Percentiles rank a stretch among this genome's conserved stretches.
phyloP scores from a whole-genome alignment of 1,140 invertebrate genomes.

The Phortica variegata region DNA sequence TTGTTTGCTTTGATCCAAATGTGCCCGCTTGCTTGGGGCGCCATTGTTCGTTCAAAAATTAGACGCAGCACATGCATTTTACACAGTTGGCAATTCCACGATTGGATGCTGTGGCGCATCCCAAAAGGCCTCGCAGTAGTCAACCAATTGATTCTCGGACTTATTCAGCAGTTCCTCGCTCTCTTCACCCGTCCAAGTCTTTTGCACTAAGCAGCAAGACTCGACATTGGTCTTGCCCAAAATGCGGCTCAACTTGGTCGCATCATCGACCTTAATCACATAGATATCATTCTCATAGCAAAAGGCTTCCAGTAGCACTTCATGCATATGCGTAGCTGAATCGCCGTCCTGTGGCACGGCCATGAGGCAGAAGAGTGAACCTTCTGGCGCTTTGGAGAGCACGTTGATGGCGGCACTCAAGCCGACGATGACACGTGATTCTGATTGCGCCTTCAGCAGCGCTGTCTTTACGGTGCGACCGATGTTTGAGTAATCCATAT shows the following conservation, averaged over 20 bases:
- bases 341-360: conserved; percentile 64
- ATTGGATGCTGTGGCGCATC: conserved; percentile 59
- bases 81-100: conserved; percentile 62
- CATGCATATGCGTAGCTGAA: conserved; percentile 68
- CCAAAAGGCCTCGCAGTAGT: conserved; percentile 63
- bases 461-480: conserved; percentile 61
- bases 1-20: conserved; percentile 22
- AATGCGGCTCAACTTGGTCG: conserved; percentile 60
- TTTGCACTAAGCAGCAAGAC: conserved; percentile 61
- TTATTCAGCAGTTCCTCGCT: conserved; percentile 58
- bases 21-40: conserved; percentile 38
- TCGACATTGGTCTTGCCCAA: conserved; percentile 55
- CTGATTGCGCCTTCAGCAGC: conserved; percentile 61
- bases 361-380: conserved; percentile 66
- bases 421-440: conserved; percentile 64
- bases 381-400: conserved; percentile 62
- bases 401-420: conserved; percentile 64
- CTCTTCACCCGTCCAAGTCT: conserved; percentile 59
- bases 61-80: conserved; percentile 25
- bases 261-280: conserved; percentile 65
- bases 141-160: conserved; percentile 60
- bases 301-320: conserved; percentile 69
- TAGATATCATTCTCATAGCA: conserved; percentile 71
- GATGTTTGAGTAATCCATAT: conserved; percentile 54
- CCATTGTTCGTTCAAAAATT: conserved; percentile 29